Evolutionary conservation across 2,113 vertebrate genomes (phyloP).

Genomic region (Ursus arctos): DNA sequence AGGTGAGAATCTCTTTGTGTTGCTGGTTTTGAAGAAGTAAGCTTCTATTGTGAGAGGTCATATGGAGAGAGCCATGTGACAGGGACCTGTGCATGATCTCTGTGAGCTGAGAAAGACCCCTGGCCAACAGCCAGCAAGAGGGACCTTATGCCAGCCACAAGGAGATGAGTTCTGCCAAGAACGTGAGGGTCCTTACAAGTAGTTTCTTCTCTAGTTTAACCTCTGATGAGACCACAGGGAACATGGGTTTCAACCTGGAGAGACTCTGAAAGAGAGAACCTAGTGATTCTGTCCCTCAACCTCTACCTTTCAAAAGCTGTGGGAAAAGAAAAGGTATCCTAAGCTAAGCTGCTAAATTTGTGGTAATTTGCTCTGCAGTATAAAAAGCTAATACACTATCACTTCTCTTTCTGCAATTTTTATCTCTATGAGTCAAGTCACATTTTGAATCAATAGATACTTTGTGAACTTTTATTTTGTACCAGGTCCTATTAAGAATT

Average conservation of each 20-base stretch:
- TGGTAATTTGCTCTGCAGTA: neutral
- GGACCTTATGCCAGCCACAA: too few relatives aligned
- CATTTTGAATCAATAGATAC: neutral
- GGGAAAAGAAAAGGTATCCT: neutral
- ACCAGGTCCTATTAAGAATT: neutral
- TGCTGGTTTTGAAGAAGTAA: neutral
- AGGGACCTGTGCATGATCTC: neutral
- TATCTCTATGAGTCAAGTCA: neutral
- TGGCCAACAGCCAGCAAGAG: neutral
- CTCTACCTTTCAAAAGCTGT: neutral
- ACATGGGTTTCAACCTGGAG: neutral
- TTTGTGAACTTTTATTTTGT: neutral
- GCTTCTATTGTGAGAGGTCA: neutral
- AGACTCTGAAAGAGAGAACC: neutral
- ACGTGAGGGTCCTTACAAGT: neutral
- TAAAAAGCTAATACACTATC: neutral
- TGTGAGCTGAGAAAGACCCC: neutral
- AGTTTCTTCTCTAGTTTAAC: neutral
- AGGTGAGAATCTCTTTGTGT: neutral
- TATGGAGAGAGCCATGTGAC: neutral
- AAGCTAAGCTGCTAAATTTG: neutral
- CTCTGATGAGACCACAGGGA: neutral
- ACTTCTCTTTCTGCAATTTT: neutral
- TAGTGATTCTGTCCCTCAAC: too few relatives aligned
- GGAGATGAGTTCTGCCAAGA: neutral